Evolutionary conservation across 1,140 invertebrate genomes (phyloP).

Genomic region (Sipha flava): DNA sequence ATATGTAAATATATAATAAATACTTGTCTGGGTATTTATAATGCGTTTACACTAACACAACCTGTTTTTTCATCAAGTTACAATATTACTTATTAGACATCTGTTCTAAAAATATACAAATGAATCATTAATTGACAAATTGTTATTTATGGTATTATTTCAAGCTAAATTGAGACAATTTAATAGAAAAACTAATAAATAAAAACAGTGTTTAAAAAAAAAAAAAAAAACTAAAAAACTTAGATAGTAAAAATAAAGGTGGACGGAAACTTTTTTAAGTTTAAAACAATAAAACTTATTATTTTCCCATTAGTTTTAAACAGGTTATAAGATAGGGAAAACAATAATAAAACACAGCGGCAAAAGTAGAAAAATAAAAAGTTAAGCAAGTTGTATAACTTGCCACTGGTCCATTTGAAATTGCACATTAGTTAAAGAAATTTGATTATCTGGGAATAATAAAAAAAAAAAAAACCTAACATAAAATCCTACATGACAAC

Average conservation of each 20-base stretch:
- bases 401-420: not conserved
- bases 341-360: not conserved
- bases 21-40: not conserved
- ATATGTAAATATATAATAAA: not conserved
- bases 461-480: not conserved
- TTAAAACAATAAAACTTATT: conserved; percentile 1
- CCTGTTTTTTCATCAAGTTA: not conserved
- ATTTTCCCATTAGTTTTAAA: not conserved
- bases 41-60: conserved; percentile 4
- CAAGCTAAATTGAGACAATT: not conserved
- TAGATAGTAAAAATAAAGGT: conserved; percentile 15
- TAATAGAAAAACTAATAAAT: not conserved
- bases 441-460: conserved; percentile 12
- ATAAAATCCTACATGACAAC: conserved; percentile 14
- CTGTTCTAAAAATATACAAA: not conserved
- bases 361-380: not conserved
- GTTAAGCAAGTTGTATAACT: not conserved
- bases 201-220: not conserved
- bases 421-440: conserved; percentile 9
- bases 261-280: conserved; percentile 21
- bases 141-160: not conserved
- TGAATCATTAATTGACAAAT: conserved; percentile 9
- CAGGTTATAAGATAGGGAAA: not conserved
- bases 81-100: not conserved
- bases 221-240: conserved; percentile 16